Percentiles rank a stretch among this genome's conserved stretches.
Conservation (phyloP, 1,140 invertebrate genomes). For the Ruditapes philippinarum region DNA sequence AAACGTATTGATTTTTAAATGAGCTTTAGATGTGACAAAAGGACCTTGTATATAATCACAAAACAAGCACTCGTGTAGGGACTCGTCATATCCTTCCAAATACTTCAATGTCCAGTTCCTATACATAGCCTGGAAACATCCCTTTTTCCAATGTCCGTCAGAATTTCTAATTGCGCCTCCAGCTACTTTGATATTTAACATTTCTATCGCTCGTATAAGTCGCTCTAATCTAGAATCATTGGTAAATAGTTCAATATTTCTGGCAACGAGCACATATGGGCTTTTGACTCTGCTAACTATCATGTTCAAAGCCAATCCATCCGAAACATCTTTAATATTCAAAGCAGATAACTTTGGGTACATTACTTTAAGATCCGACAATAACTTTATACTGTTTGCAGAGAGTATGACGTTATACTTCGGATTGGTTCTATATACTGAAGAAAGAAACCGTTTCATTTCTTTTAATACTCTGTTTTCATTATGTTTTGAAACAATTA, state of each 20-base stretch:
- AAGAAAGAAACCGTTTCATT: neutral
- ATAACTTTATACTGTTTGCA: neutral
- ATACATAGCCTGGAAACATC: constrained; percentile 79
- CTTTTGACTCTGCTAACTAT: constrained; percentile 72
- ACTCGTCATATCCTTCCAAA: constrained; percentile 80
- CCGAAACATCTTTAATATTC: neutral
- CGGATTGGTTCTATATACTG: neutral
- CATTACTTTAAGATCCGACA: neutral
- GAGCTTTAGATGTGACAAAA: constrained; percentile 76
- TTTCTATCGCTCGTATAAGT: constrained; percentile 76
- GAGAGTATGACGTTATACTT: neutral
- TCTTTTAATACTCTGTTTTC: neutral
- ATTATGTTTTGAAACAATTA: neutral
- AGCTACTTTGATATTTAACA: constrained; percentile 68
- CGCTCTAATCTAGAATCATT: constrained; percentile 77
- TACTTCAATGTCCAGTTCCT: constrained; percentile 78
- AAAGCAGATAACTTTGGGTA: neutral
- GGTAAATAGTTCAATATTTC: constrained; percentile 74
- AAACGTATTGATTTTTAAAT: constrained; percentile 62
- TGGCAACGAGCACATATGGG: constrained; percentile 80
- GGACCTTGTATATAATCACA: constrained; percentile 82
- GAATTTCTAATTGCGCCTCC: constrained; percentile 77
- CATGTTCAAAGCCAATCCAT: constrained; percentile 73
- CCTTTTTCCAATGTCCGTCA: constrained; percentile 81
- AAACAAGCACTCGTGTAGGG: constrained; percentile 81